Base-by-base conservation (phyloP, 2,888 invertebrate genomes). In the Nomada ruficornis region DNA sequence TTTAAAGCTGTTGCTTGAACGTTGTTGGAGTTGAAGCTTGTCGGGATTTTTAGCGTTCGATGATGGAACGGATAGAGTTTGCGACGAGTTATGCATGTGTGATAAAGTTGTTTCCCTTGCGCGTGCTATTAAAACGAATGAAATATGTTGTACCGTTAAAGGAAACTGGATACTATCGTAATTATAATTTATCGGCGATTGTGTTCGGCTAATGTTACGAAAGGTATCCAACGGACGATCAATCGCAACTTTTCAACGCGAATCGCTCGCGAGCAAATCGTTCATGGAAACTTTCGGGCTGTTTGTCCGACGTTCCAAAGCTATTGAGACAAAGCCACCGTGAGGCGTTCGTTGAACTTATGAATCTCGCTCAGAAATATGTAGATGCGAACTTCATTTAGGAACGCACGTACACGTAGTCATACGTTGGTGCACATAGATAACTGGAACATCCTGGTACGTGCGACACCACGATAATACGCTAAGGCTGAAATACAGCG, bases 401-500 rank as follows among this genome's bases (percentile, higher is more conserved):
- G 44, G 2, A 44, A 47, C n/a, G 42, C 10, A n/a, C 15, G 50
- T 18, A 77, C n/a, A 62, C 36, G 77, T 74, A 26, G 20, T 29
- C n/a, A 26, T 54, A n/a, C 11, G 5, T 36, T 26, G 36, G 44
- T 54, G 54, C 50, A 2, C 26, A 13, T 11, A 26, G 50, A 52
- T 50, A 60, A 36, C 54, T 42, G 65, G 26, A 73, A 64, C 52
- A 70, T 52, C 50, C 71, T 69, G 80, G 67, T 78, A 78, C 69
- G 77, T 81, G 77, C 72, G 77, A 69, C 74, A 79, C 85, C 83
- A 89, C 89, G 86, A 88, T 90, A 90, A 90, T 87, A 83, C 88
- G 79, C 86, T 88, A 90, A 92, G 89, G 88, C 89, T 90, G 87
- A 90, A 88, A 90, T 90, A 90, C 89, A 89, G 89, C 54, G 89